phyloP scores from a whole-genome alignment of 2,797 vertebrate species.

The Chelonia mydas region DNA sequence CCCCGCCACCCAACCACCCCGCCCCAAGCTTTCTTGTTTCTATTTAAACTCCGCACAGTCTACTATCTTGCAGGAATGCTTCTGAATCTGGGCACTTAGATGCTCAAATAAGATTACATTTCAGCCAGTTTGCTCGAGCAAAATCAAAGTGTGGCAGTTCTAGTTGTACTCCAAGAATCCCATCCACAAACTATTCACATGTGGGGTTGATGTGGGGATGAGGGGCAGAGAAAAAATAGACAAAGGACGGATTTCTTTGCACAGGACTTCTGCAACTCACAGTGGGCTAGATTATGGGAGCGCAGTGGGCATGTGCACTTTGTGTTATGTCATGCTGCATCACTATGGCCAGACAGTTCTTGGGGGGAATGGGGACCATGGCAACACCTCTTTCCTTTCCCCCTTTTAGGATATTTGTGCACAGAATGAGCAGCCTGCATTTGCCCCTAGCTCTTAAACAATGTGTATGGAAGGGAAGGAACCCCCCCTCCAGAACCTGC shows the following conservation, averaged over 20 bases:
- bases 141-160: neutral
- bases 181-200: neutral
- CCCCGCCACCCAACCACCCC: neutral
- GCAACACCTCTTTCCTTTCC: neutral
- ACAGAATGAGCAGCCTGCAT: neutral
- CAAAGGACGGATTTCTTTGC: neutral
- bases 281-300: neutral
- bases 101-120: neutral
- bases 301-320: neutral
- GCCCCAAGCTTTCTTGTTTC: neutral
- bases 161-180: neutral
- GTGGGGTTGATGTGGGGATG: neutral
- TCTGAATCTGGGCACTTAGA: neutral
- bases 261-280: neutral
- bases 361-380: neutral
- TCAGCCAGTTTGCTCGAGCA: neutral
- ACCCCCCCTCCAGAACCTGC: neutral
- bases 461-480: neutral
- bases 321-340: neutral
- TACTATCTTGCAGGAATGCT: neutral
- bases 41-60: neutral
- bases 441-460: neutral
- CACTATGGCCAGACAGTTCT: fast-evolving
- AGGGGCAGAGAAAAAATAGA: neutral
- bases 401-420: neutral